Percentiles rank a stretch among this genome's conserved stretches.
Conservation (phyloP, 2,888 invertebrate species). For the Nephrotoma guestfalica region DNA sequence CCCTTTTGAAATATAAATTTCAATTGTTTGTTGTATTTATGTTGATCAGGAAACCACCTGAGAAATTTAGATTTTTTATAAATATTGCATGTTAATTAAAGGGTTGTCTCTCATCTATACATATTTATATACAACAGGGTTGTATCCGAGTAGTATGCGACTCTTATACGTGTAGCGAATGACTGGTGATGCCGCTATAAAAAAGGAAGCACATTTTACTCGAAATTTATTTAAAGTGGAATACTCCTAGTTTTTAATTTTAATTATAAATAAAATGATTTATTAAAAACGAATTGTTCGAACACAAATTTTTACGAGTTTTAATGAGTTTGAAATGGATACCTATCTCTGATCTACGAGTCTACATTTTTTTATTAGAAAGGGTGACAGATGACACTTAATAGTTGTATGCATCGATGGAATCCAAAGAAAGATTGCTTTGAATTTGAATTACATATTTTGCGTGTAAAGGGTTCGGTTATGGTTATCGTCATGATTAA, state of each 20-base stretch:
- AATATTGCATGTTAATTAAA: not conserved
- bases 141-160: not conserved
- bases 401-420: not conserved
- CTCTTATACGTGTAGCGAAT: not conserved
- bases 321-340: not conserved
- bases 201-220: not conserved
- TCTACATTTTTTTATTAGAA: not conserved
- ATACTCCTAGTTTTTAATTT: not conserved
- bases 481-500: not conserved
- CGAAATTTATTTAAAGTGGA: not conserved
- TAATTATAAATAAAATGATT: not conserved
- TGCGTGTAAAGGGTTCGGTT: not conserved
- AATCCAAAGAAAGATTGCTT: not conserved
- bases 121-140: not conserved
- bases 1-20: not conserved
- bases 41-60: not conserved
- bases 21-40: not conserved
- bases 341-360: not conserved
- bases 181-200: not conserved
- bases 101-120: not conserved
- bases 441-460: not conserved
- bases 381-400: not conserved
- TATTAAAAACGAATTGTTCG: not conserved
- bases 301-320: not conserved
- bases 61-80: not conserved